phyloP scores from a whole-genome alignment of 2,113 vertebrate genomes.

The Glaucomys volans region DNA sequence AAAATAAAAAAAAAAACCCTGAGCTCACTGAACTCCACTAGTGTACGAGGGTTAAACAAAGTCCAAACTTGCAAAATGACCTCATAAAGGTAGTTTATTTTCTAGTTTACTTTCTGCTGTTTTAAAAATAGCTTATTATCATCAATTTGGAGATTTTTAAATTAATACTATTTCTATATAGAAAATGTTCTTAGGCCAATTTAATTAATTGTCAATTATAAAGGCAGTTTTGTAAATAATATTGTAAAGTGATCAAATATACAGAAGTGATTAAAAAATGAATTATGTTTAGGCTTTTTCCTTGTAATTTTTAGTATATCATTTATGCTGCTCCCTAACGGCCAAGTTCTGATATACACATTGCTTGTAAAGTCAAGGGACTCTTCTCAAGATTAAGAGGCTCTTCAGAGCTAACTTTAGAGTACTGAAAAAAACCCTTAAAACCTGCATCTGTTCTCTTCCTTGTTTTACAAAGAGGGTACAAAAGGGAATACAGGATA shows the following conservation, averaged over 20 bases:
- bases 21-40: not conserved
- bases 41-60: not conserved
- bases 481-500: not conserved
- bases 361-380: not conserved
- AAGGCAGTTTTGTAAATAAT: conserved; percentile 50
- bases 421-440: not conserved
- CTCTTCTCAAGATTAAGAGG: conserved; percentile 24
- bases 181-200: conserved; percentile 38
- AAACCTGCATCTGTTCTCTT: not conserved
- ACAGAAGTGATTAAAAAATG: conserved; percentile 51
- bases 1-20: not conserved
- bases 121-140: conserved; percentile 15
- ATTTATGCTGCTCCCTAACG: not conserved
- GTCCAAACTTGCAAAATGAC: not conserved
- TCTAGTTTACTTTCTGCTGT: conserved; percentile 14
- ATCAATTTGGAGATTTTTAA: conserved; percentile 4
- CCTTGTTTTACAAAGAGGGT: not conserved
- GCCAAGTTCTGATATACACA: not conserved
- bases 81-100: not conserved
- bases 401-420: conserved; percentile 49
- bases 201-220: conserved; percentile 30
- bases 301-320: not conserved
- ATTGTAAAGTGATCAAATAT: not conserved
- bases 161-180: not conserved
- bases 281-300: not conserved